phyloP scores from a whole-genome alignment of 2,888 invertebrate genomes.

The Chloroclysta siterata region DNA sequence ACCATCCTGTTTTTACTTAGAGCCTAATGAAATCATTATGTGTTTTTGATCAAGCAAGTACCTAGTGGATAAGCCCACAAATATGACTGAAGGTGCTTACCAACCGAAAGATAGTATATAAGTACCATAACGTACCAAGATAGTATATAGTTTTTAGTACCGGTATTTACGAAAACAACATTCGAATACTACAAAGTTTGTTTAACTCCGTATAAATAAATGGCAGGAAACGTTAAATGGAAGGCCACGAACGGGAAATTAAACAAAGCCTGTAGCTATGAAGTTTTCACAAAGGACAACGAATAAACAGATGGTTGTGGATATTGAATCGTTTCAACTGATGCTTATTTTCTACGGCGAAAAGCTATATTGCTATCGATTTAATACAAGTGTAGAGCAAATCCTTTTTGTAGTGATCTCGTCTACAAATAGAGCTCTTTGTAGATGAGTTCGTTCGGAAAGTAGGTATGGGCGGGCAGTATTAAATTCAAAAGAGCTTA shows the following conservation, averaged over 20 bases:
- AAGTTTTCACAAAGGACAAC: conserved; percentile 28
- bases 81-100: not conserved
- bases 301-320: conserved; percentile 23
- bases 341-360: not conserved
- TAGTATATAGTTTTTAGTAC: not conserved
- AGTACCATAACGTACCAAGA: too few relatives aligned
- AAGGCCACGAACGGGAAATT: conserved; percentile 22
- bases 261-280: conserved; percentile 29
- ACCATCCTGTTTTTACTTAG: too few relatives aligned
- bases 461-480: not conserved
- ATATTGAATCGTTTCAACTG: conserved; percentile 27
- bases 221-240: conserved; percentile 26
- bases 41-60: not conserved
- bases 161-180: conserved; percentile 19
- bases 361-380: not conserved
- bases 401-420: not conserved
- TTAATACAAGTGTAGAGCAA: not conserved
- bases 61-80: not conserved
- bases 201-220: conserved; percentile 24
- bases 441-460: not conserved
- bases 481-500: not conserved
- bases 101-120: too few relatives aligned
- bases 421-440: not conserved
- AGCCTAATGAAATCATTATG: too few relatives aligned
- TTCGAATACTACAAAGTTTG: conserved; percentile 20